phyloP scores from a whole-genome alignment of 2,797 vertebrate species.

The Bradypodion pumilum region DNA sequence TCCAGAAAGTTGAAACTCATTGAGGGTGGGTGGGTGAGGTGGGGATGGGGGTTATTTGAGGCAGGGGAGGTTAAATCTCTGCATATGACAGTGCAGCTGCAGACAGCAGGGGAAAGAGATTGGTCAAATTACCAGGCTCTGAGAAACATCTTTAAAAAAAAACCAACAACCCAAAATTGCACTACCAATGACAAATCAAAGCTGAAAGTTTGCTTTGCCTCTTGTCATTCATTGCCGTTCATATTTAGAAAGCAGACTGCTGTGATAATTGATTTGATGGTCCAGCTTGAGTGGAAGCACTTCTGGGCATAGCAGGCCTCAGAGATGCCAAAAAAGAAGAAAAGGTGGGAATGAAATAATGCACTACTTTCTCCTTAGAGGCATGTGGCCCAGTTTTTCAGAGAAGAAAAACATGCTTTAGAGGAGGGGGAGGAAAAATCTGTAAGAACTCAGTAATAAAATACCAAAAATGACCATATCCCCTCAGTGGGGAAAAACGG shows the following conservation, averaged over 20 bases:
- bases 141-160: conserved; percentile 51
- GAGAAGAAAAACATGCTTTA: conserved; percentile 81
- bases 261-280: conserved; percentile 99
- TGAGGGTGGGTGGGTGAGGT: not conserved
- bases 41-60: not conserved
- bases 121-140: conserved; percentile 61
- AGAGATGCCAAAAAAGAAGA: conserved; percentile 95
- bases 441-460: conserved; percentile 80
- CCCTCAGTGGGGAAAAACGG: conserved; percentile 84
- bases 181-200: conserved; percentile 79
- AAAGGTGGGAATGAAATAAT: conserved; percentile 99
- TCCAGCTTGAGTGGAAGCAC: conserved; percentile 97
- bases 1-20: conserved; percentile 57
- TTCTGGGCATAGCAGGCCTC: conserved; percentile 97
- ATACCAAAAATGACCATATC: conserved; percentile 87
- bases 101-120: conserved; percentile 69
- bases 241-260: conserved; percentile 93
- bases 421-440: conserved; percentile 62
- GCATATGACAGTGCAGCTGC: conserved; percentile 56
- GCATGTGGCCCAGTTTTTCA: conserved; percentile 98
- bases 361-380: conserved; percentile 94
- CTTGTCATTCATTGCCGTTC: conserved; percentile 96
- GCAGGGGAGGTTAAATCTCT: conserved; percentile 24
- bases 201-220: conserved; percentile 79
- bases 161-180: conserved; percentile 51